Evolutionary conservation across 1,140 invertebrate genomes (phyloP).

Genomic region (Philopotamus ludificatus): DNA sequence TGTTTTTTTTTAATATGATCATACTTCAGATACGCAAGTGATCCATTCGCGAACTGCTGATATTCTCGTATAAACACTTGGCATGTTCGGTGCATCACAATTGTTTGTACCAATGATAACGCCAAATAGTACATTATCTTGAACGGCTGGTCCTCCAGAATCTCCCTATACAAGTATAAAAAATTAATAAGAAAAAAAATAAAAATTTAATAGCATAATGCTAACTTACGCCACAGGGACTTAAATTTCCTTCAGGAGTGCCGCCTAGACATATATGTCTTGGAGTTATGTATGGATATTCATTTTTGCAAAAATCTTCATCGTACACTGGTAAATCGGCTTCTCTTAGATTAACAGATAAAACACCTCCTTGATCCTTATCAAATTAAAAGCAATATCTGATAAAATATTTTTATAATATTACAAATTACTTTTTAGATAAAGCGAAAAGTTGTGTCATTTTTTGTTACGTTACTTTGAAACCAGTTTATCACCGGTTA

Average conservation of each 20-base stretch:
- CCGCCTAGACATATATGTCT: slow-evolving; percentile 36
- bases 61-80: slow-evolving; percentile 30
- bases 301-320: background rate
- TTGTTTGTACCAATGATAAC: slow-evolving; percentile 22
- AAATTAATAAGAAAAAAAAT: background rate
- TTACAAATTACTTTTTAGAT: too few relatives aligned
- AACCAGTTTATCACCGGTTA: too few relatives aligned
- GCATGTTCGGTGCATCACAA: slow-evolving; percentile 25
- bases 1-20: too few relatives aligned
- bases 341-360: slow-evolving; percentile 18
- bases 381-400: too few relatives aligned
- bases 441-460: too few relatives aligned
- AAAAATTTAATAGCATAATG: too few relatives aligned
- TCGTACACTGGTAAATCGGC: slow-evolving; percentile 28
- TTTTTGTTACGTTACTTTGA: too few relatives aligned
- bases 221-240: slow-evolving; percentile 37
- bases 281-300: slow-evolving; percentile 23
- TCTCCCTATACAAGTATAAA: slow-evolving; percentile 12
- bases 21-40: too few relatives aligned
- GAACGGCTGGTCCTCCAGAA: slow-evolving; percentile 31
- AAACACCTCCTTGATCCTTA: too few relatives aligned
- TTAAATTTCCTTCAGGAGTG: slow-evolving; percentile 24
- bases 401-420: too few relatives aligned
- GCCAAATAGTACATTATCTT: slow-evolving; percentile 23
- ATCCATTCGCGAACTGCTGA: slow-evolving; percentile 29